Conservation (phyloP, 2,113 vertebrate genomes). For the Psittacus erithacus region DNA sequence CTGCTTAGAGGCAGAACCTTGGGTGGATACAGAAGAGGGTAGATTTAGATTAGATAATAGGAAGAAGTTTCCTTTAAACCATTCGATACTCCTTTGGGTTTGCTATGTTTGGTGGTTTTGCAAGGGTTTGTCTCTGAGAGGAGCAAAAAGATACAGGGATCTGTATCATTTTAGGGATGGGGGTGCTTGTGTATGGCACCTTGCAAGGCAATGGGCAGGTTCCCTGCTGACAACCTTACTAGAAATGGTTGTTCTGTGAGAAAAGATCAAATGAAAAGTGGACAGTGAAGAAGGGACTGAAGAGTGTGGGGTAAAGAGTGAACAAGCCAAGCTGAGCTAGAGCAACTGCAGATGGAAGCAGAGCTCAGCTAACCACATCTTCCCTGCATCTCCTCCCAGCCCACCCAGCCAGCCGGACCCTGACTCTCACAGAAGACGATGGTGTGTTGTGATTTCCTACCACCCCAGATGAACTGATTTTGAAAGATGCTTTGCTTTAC, state of each 20-base stretch:
- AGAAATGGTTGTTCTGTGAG: background rate
- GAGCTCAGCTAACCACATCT: background rate
- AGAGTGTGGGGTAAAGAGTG: background rate
- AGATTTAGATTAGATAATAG: background rate
- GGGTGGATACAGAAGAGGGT: background rate
- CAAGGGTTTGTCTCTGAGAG: background rate
- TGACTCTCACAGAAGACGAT: background rate
- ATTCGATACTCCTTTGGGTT: background rate
- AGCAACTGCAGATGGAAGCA: background rate
- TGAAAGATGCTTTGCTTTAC: background rate
- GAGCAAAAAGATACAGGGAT: background rate
- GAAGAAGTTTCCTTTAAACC: background rate
- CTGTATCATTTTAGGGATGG: background rate
- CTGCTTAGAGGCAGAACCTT: background rate
- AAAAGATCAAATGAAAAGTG: background rate
- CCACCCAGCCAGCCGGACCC: background rate
- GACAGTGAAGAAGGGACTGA: background rate
- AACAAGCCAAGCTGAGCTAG: background rate
- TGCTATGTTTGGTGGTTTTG: background rate
- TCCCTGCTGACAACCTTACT: background rate
- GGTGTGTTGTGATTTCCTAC: background rate
- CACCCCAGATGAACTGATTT: background rate
- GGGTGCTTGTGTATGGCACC: background rate
- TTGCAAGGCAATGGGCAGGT: background rate
- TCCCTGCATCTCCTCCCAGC: background rate